phyloP scores from a whole-genome alignment of 2,888 invertebrate genomes.

The Conomelus anceps region DNA sequence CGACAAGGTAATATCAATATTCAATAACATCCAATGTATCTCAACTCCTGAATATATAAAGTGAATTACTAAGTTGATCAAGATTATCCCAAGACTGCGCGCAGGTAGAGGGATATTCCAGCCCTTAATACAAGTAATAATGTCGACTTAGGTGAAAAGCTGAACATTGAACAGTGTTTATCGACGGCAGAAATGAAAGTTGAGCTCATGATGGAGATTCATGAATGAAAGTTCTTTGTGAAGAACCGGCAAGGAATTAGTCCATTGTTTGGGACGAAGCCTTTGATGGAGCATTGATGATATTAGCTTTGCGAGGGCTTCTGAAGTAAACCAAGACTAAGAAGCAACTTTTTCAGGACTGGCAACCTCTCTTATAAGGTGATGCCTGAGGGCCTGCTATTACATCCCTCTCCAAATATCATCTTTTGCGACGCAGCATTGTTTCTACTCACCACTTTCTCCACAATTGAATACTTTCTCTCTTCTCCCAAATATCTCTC shows the following conservation, averaged over 20 bases:
- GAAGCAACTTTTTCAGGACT: neutral
- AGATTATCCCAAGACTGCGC: neutral
- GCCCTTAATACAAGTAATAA: neutral
- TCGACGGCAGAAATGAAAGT: neutral
- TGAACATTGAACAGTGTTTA: neutral
- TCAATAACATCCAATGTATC: neutral
- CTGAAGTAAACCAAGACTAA: neutral
- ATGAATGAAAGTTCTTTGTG: neutral
- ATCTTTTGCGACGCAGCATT: neutral
- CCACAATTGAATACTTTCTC: neutral
- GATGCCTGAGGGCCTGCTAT: neutral
- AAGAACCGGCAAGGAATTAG: neutral
- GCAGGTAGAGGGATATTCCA: neutral
- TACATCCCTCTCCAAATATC: neutral
- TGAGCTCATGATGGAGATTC: neutral
- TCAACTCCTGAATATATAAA: neutral
- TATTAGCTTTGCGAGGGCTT: neutral
- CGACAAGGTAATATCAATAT: neutral
- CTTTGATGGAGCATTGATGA: neutral
- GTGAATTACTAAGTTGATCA: neutral
- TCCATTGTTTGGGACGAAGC: neutral
- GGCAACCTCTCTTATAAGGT: neutral
- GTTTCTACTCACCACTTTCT: neutral
- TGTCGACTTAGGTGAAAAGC: neutral
- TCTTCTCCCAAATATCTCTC: neutral